Evolutionary conservation across 2,888 invertebrate genomes (phyloP), one percentile per base, ranked within the genome.

Genomic region (Drosophila paramelanica): DNA sequence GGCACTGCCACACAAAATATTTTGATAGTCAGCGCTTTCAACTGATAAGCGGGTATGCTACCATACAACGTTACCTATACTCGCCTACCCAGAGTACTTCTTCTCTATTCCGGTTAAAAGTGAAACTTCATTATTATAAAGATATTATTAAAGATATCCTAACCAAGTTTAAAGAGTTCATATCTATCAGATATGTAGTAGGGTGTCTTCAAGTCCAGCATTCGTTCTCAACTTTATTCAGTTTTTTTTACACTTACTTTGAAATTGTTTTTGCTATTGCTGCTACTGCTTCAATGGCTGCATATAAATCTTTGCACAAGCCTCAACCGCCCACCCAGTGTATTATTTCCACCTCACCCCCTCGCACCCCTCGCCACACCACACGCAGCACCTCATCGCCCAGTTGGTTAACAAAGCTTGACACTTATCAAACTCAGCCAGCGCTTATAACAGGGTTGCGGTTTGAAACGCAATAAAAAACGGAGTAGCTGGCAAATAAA

Each of bases 291-390:
- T 53, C 59, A 47, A 61, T 55, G 73, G 80, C 69, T 77, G 87
- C 79, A 76, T 79, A 87, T 87, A 84, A 84, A 84, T 89, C 89
- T 76, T 76, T 39, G 58, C 33, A 36, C 52, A 52, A 14, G 27
- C 65, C 41, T 36, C 36, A 8, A 20, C 20, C 33, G 55, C 14
- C 20, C 47, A 49, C 11, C 14, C 51, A 36, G 33, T 23, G 23
- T 23, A 23, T 23, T 23, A 23, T 38, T 17, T 36, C 36, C 25
- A 17, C 17, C 8, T 7, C n/a, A n/a, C 11, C 20, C 11, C 4
- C 14, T 4, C 10, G 8, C 49, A n/a, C n/a, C 50, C 38, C n/a
- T 6, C 14, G 33, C n/a, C n/a, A n/a, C 50, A 62, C 4, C 23
- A 23, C 23, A 23, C 23, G 23, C 23, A 23, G 23, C 23, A 23